A percentile compares a stretch with the other conserved stretches of the same genome.
Evolutionary conservation across 1,140 invertebrate species (phyloP).

Genomic region (Bursaphelenchus mucronatus): DNA sequence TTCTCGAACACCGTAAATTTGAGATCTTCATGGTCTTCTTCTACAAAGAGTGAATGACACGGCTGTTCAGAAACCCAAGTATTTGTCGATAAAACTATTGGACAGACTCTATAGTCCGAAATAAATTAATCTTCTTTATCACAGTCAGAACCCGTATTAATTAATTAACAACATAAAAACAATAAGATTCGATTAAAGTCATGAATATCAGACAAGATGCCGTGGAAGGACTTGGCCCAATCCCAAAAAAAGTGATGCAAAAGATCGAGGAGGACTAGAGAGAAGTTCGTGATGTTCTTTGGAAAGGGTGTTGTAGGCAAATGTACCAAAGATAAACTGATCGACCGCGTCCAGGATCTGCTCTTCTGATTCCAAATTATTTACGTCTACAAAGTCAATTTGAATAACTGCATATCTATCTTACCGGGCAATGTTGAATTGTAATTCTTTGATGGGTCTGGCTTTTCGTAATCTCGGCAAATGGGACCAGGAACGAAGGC

Average conservation of each 20-base stretch:
- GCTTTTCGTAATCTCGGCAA: slow-evolving; percentile 34
- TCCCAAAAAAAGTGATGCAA: slow-evolving; percentile 33
- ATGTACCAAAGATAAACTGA: slow-evolving; percentile 33
- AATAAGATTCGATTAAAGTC: neutral
- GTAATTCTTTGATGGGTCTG: slow-evolving; percentile 11
- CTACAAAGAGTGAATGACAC: neutral
- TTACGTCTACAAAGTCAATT: slow-evolving; percentile 2
- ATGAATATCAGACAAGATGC: neutral
- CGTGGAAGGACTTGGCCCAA: slow-evolving; percentile 28
- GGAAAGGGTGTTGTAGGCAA: slow-evolving; percentile 35
- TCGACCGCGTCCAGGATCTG: slow-evolving; percentile 35
- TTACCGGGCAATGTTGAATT: slow-evolving; percentile 1
- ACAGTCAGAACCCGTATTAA: neutral
- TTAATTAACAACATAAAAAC: slow-evolving; percentile 14
- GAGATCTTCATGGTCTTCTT: neutral
- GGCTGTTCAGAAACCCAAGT: neutral
- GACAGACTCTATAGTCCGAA: slow-evolving; percentile 2
- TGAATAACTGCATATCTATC: slow-evolving; percentile 11
- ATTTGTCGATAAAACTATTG: slow-evolving; percentile 2
- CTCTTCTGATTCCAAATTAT: slow-evolving; percentile 25
- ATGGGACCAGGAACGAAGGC: slow-evolving; percentile 42
- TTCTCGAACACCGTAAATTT: neutral
- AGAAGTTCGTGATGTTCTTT: slow-evolving; percentile 40
- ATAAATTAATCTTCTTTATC: neutral
- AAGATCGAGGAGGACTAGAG: slow-evolving; percentile 27